A percentile compares a stretch with the other conserved stretches of the same genome.
These are phyloP conservation scores for Rana temporaria DNA, from an alignment of 2,113 vertebrate genomes.

Conservation along the genomic window DNA sequence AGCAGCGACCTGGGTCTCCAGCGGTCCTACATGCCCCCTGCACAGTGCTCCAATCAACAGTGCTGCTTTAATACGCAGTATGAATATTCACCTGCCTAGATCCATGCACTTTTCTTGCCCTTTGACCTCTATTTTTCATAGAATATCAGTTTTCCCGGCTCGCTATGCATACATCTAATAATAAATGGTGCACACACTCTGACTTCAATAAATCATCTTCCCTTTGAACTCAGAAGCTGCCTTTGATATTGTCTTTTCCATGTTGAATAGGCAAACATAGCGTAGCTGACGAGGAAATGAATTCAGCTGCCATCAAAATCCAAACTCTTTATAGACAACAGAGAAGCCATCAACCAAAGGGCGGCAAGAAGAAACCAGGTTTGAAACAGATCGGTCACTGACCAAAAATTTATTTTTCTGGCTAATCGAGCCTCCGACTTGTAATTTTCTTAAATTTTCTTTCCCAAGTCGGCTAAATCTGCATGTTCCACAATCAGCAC, in stretches of 20 bases:
- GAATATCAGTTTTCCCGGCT: not conserved
- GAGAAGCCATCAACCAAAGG: constrained; percentile 7
- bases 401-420: constrained; percentile 16
- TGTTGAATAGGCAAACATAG: constrained; percentile 56
- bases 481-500: constrained; percentile 50
- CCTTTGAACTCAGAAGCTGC: constrained; percentile 51
- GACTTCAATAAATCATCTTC: constrained; percentile 32
- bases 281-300: constrained; percentile 56
- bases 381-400: constrained; percentile 29
- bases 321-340: constrained; percentile 58
- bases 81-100: too few species aligned
- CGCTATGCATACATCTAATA: constrained; percentile 7
- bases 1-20: too few species aligned
- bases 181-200: constrained; percentile 8
- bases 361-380: constrained; percentile 39
- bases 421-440: not conserved
- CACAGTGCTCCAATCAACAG: too few species aligned
- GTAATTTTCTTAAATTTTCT: constrained; percentile 28
- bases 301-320: constrained; percentile 56
- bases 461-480: constrained; percentile 28
- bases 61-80: too few species aligned
- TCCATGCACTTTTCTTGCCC: too few species aligned
- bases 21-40: too few species aligned
- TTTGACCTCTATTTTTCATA: not conserved
- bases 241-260: constrained; percentile 58